Base-by-base conservation (phyloP, 2,113 vertebrate species). In the human region DNA sequence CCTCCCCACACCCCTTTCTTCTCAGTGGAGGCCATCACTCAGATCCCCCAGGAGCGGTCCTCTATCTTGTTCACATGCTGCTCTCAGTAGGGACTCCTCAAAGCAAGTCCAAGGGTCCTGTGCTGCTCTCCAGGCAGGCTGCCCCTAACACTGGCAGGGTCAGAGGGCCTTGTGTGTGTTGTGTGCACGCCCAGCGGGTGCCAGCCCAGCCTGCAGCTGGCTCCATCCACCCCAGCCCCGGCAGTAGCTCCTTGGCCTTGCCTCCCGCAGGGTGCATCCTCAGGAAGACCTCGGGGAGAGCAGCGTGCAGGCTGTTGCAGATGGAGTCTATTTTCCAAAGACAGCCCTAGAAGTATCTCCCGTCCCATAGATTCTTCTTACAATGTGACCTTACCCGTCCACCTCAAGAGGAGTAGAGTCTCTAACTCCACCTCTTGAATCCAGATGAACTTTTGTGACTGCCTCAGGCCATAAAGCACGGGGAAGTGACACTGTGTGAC, bases 351-450 rank as follows among this genome's bases (percentile, higher is more conserved):
- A 81, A 81, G 30, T 14, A 1, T 8, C 48, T 59, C 57, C 57
- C 12, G 20, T 12, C 23, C 43, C 9, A 8, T 9, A 17, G 23
- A 22, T 17, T n/a, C 89, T 20, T 70, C 11, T 38, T 38, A 35
- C 5, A 3, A 0, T 8, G 18, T 32, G 11, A n/a, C 55, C 52
- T n/a, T 2, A 27, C 43, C 43, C 4, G 8, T 57, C 70, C 2
- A 9, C n/a, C 48, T 35, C 50, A 32, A 76, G 48, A 35, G 12
- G 12, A 38, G 17, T 8, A 40, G 40, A 18, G 10, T 5, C 45
- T 22, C 0, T 9, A 1, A 20, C 48, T 38, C 14, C n/a, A 12
- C 61, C 16, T 59, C 50, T 64, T 43, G 18, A 93, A 59, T 52
- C 45, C 6, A 30, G n/a, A 14, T 66, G 14, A 17, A 27, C 27